Evolutionary conservation across 2,888 invertebrate genomes (phyloP).

Genomic region (Vanessa cardui): DNA sequence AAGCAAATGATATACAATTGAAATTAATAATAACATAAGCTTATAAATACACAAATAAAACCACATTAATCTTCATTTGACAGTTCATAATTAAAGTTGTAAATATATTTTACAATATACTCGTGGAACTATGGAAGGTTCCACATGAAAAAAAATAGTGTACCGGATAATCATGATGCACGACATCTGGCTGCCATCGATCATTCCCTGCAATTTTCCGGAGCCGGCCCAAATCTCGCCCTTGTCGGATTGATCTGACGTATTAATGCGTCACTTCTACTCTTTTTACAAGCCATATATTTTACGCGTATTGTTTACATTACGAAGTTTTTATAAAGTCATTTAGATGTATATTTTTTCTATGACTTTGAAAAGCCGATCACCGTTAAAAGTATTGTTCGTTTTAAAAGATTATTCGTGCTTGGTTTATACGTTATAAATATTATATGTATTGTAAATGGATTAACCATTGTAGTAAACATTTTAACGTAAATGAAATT

Average conservation of each 20-base stretch:
- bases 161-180: slow-evolving; percentile 54
- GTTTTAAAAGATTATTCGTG: too few relatives aligned
- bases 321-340: too few relatives aligned
- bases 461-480: background rate
- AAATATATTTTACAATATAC: slow-evolving; percentile 43
- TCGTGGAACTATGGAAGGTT: slow-evolving; percentile 32
- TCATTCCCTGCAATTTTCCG: slow-evolving; percentile 65
- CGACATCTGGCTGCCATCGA: slow-evolving; percentile 67
- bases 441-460: too few relatives aligned
- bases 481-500: background rate
- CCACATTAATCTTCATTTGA: slow-evolving; percentile 14
- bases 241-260: slow-evolving; percentile 59
- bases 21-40: background rate
- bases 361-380: too few relatives aligned
- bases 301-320: background rate
- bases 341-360: too few relatives aligned
- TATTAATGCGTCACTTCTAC: slow-evolving; percentile 61
- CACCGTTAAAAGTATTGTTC: too few relatives aligned
- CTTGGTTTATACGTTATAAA: too few relatives aligned
- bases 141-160: slow-evolving; percentile 40
- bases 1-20: too few relatives aligned
- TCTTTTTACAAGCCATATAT: slow-evolving; percentile 33
- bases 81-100: slow-evolving; percentile 36
- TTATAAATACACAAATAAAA: background rate
- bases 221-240: slow-evolving; percentile 57